Conservation (phyloP, 2,113 vertebrate species). For the Merops nubicus region DNA sequence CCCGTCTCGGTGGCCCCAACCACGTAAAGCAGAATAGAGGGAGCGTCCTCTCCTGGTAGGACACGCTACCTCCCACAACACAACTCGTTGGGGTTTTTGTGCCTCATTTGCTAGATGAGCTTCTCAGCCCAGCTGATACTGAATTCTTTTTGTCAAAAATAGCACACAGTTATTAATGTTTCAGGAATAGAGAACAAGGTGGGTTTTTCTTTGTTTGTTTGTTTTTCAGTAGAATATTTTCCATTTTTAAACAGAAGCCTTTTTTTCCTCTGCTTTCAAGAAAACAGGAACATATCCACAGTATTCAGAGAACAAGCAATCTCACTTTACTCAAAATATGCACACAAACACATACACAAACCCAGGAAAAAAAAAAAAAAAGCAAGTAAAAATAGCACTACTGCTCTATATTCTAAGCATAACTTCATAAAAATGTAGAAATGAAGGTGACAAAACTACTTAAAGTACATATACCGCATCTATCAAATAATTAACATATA, state of each 20-base stretch:
- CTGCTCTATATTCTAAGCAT: neutral
- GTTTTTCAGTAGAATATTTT: neutral
- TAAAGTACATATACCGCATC: neutral
- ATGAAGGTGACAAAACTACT: neutral
- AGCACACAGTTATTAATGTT: neutral
- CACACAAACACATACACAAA: neutral
- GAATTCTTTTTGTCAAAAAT: neutral
- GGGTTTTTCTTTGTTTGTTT: rapidly evolving
- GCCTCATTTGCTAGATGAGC: neutral
- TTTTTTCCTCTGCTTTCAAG: neutral
- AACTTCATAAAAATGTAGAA: neutral
- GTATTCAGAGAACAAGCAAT: neutral
- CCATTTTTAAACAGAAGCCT: neutral
- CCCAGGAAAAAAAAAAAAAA: neutral
- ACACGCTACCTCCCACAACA: rapidly evolving
- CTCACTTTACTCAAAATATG: neutral
- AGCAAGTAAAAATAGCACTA: neutral
- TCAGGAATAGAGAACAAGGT: neutral
- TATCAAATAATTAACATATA: neutral
- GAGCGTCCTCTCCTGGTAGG: neutral
- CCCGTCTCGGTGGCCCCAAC: neutral
- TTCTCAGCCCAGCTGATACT: neutral
- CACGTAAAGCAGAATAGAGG: neutral
- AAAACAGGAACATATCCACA: neutral
- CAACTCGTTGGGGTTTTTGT: neutral